Base-by-base conservation (phyloP, 2,797 vertebrate genomes). In the Oreochromis mossambicus region DNA sequence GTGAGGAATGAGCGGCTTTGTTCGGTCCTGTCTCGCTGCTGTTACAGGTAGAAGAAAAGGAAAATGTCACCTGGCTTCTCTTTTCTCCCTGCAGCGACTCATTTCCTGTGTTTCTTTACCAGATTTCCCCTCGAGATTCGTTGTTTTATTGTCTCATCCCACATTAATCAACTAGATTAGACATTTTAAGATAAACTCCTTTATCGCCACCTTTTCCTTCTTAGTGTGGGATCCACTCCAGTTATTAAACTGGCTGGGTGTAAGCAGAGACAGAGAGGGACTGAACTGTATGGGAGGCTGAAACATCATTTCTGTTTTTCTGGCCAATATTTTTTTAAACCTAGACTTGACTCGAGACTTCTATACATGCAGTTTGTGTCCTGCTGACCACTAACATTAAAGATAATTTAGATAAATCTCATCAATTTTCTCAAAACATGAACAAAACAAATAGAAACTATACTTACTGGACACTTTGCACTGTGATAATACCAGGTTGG, bases 1-100 rank as follows among this genome's bases (percentile, higher is more conserved):
- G 80, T 76, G 85, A 92, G 86, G 87, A 86, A 79, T 13, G 61
- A 86, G 46, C 34, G 21, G 50, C 84, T 84, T 76, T 83, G 78
- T 85, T 80, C 46, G n/a, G 51, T 51, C 9, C n/a, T 52, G 75
- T 76, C 66, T 82, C 29, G 66, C 81, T 85, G 82, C 75, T 70
- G 54, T 76, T 82, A 78, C 70, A 77, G 26, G 46, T 9, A 81
- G 32, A 83, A 79, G 34, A 83, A 80, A 75, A 55, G 26, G 61
- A 75, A 58, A 75, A 77, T 79, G 41, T 80, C 87, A 81, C 38
- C 34, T 24, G 82, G 61, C 32, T 79, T 54, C 61, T 81, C 52
- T 77, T 80, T 87, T 70, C 13, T 73, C 41, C 68, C 19, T 13
- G 55, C 12, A 21, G 61, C 4, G 7, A 41, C 54, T 75, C 51